Conservation (phyloP, 2,113 vertebrate genomes). For the Diadophis punctatus region DNA sequence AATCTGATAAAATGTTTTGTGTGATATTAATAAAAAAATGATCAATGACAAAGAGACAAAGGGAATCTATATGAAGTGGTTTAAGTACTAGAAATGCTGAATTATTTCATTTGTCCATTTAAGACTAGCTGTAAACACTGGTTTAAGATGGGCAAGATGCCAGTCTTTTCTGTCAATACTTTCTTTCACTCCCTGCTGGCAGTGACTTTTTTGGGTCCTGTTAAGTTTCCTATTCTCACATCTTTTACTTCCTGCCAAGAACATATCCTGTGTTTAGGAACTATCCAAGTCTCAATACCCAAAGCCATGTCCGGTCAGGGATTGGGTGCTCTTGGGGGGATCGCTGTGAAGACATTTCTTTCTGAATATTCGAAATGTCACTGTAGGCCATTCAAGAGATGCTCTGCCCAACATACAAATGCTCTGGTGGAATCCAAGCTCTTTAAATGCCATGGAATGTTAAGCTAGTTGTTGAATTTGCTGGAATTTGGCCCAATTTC, state of each 20-base stretch:
- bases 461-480: not conserved
- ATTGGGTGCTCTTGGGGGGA: not conserved
- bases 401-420: not conserved
- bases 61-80: not conserved
- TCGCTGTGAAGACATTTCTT: not conserved
- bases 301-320: not conserved
- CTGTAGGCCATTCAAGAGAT: not conserved
- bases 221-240: rapidly evolving
- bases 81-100: not conserved
- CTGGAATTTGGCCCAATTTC: not conserved
- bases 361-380: not conserved
- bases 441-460: not conserved
- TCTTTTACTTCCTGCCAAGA: constrained; percentile 5
- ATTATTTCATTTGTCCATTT: constrained; percentile 9
- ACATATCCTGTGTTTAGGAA: not conserved
- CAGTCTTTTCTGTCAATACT: constrained; percentile 6
- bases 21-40: not conserved
- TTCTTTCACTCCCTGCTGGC: constrained; percentile 20
- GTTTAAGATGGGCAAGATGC: not conserved
- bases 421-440: not conserved
- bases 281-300: not conserved
- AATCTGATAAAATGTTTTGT: not conserved
- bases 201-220: not conserved
- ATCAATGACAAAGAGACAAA: not conserved
- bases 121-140: constrained; percentile 5